Conservation (phyloP, 2,113 vertebrate genomes). For the Crypturellus undulatus region DNA sequence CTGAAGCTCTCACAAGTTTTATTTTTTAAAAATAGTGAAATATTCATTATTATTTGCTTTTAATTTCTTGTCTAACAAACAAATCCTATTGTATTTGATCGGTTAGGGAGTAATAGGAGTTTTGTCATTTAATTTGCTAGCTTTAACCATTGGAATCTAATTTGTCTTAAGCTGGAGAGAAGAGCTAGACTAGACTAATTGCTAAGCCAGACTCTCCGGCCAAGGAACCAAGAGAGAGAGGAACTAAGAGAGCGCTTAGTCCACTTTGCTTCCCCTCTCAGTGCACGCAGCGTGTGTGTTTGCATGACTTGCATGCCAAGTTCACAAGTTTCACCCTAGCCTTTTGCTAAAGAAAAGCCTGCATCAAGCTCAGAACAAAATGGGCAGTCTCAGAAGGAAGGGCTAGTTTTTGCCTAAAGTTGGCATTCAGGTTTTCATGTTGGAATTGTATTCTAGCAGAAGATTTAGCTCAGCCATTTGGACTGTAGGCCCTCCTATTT, state of each 20-base stretch:
- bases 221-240: not conserved
- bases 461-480: not conserved
- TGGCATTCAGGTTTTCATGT: not conserved
- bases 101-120: not conserved
- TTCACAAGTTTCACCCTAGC: not conserved
- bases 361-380: not conserved
- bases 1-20: not conserved
- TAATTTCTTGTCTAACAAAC: not conserved
- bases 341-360: not conserved
- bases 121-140: not conserved
- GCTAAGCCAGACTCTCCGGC: not conserved
- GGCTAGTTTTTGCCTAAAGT: not conserved
- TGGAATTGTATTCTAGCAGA: not conserved
- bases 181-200: not conserved
- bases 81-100: not conserved
- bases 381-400: not conserved
- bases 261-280: slow-evolving; percentile 1
- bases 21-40: not conserved
- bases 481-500: not conserved
- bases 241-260: not conserved
- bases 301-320: not conserved
- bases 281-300: not conserved
- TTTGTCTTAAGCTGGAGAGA: not conserved
- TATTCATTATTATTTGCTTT: not conserved
- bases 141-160: not conserved